Evolutionary conservation across 2,888 invertebrate genomes (phyloP).

Genomic region (Agrotis clavis): DNA sequence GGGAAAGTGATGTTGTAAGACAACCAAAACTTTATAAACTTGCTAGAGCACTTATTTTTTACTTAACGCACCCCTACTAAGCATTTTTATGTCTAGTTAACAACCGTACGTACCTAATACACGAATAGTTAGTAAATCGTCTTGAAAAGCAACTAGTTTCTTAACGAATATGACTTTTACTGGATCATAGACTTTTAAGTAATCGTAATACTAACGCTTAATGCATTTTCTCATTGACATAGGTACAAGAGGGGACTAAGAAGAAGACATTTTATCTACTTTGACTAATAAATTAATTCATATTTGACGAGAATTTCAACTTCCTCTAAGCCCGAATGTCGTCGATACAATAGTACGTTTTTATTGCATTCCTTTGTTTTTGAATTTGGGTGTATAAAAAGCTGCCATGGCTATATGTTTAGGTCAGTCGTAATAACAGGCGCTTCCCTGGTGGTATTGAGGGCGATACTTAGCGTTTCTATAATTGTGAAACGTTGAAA

Average conservation of each 20-base stretch:
- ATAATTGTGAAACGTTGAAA: constrained; percentile 30
- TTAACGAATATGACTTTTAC: neutral
- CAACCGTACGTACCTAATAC: too few relatives aligned
- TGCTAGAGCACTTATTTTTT: neutral
- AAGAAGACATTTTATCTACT: neutral
- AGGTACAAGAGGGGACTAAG: too few relatives aligned
- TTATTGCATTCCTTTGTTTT: neutral
- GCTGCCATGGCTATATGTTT: neutral
- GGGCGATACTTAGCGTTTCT: constrained; percentile 6
- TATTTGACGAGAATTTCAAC: neutral
- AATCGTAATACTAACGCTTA: too few relatives aligned
- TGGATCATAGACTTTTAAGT: neutral
- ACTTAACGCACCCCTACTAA: too few relatives aligned
- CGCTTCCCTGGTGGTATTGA: neutral
- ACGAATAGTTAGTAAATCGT: neutral
- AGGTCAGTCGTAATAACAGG: neutral
- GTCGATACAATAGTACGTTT: neutral
- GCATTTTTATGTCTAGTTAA: neutral
- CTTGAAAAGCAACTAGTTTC: constrained; percentile 4
- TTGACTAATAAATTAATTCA: neutral
- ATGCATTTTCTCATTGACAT: too few relatives aligned
- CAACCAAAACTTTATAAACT: neutral
- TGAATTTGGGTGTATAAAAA: neutral
- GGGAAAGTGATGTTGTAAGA: neutral
- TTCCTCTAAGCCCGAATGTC: neutral